Conservation (phyloP, 1,140 invertebrate genomes). For the Asbolus verrucosus region DNA sequence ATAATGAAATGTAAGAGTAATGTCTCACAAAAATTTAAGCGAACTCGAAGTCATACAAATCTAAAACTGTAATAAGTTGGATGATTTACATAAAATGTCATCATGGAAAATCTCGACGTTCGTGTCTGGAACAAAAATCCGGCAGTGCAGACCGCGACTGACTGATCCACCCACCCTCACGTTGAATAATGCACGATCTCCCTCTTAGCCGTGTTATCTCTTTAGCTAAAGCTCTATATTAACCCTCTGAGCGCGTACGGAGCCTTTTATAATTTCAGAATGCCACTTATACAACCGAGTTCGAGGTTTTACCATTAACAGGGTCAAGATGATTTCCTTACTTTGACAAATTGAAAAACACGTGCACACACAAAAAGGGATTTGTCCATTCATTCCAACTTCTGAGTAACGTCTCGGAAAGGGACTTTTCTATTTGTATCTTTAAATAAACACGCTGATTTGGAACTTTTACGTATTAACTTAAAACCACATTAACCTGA, state of each 20-base stretch:
- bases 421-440: too few species aligned
- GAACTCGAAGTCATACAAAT: constrained; percentile 44
- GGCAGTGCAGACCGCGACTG: constrained; percentile 13
- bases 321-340: neutral
- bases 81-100: constrained; percentile 48
- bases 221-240: constrained; percentile 58
- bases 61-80: constrained; percentile 46
- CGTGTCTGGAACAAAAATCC: constrained; percentile 48
- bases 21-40: constrained; percentile 36
- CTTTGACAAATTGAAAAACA: constrained; percentile 16
- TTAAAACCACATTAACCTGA: neutral
- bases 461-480: too few species aligned
- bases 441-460: too few species aligned
- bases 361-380: constrained; percentile 9
- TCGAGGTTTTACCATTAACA: constrained; percentile 14
- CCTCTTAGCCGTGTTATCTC: constrained; percentile 55
- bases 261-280: constrained; percentile 48
- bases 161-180: constrained; percentile 43
- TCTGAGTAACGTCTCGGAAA: neutral
- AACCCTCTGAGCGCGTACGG: constrained; percentile 49
- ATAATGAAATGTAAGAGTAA: constrained; percentile 41
- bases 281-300: constrained; percentile 31
- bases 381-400: constrained; percentile 17
- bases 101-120: constrained; percentile 42
- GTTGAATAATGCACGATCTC: constrained; percentile 57